These are phyloP conservation scores for Melanotaenia pygmaea DNA, from an alignment of 2,797 vertebrate species.

Conservation along the genomic window DNA sequence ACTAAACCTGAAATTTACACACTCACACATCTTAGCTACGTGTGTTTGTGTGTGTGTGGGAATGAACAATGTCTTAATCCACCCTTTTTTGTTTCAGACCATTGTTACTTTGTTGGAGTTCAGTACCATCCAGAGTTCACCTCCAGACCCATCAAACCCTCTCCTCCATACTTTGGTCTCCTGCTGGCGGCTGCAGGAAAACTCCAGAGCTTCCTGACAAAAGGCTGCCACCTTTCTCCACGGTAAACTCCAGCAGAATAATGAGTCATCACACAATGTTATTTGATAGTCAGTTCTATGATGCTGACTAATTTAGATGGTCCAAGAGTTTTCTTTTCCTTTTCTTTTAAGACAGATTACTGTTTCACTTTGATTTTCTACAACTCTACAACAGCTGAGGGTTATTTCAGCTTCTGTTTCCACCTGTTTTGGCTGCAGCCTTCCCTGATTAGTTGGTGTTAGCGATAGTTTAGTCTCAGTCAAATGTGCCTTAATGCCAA, in stretches of 20 bases:
- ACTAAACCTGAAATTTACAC: too few relatives aligned
- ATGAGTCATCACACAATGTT: background rate
- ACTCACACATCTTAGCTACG: too few relatives aligned
- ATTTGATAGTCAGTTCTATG: background rate
- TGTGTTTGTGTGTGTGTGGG: background rate
- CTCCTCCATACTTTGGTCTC: slow-evolving; percentile 94
- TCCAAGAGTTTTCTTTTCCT: background rate
- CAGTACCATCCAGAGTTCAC: slow-evolving; percentile 98
- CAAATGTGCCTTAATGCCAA: too few relatives aligned
- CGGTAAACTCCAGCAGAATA: slow-evolving; percentile 77
- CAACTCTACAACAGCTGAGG: background rate
- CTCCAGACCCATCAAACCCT: slow-evolving; percentile 96
- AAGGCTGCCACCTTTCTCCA: slow-evolving; percentile 93
- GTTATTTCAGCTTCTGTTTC: background rate
- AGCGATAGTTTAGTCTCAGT: too few relatives aligned
- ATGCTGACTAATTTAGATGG: background rate
- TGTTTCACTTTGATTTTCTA: background rate
- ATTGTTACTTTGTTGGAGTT: slow-evolving; percentile 95
- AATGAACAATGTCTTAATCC: background rate
- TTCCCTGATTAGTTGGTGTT: background rate
- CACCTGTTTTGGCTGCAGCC: background rate
- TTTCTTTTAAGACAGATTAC: background rate
- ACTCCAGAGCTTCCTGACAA: slow-evolving; percentile 88
- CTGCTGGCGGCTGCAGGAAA: slow-evolving; percentile 91
- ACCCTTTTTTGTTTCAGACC: slow-evolving; percentile 79